Evolutionary conservation across 1,140 invertebrate species (phyloP), one percentile per base, ranked within the genome.

Genomic region (Brachionus angularis): DNA sequence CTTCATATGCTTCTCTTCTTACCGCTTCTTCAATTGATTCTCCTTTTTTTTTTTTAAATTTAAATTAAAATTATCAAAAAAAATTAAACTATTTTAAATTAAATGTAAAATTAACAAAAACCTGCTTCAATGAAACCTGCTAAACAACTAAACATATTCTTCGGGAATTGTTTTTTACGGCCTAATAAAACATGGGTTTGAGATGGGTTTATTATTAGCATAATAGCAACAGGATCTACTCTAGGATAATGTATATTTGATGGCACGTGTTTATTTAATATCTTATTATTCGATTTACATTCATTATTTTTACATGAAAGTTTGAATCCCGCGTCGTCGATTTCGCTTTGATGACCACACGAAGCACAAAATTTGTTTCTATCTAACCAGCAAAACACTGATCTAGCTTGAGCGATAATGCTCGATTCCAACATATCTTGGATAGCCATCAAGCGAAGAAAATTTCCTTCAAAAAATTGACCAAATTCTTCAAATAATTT

Each of bases 91-190:
- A 42, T 49, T 8, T 12, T 14, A 36, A 62, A 34, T 69, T 16
- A 29, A 0, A 10, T 25, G 21, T 64, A 64, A 36, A 36, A 49
- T 18, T 31, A 46, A 55, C 72, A 72, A n/a, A n/a, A 74, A 85
- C 84, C 84, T 75, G 84, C 80, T 77, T 85, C 84, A 74, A 85
- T 81, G 72, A 85, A 86, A 16, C 86, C 86, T 33, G 86, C 85
- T 47, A 86, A 78, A 75, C 83, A 85, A 3, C 84, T 85, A 74
- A 78, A 86, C 81, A 86, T 84, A 50, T 83, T 82, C 7, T 77
- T 75, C 12, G 83, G 83, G 75, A 83, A 82, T 25, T 77, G 75
- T 33, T 79, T 79, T 74, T 83, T 81, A 44, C 84, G 74, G 3
- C 85, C 85, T 5, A 86, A 76, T 12, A 86, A 76, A 62, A 82